Base-by-base conservation (phyloP, 1,140 invertebrate genomes). In the Coptotermes formosanus region DNA sequence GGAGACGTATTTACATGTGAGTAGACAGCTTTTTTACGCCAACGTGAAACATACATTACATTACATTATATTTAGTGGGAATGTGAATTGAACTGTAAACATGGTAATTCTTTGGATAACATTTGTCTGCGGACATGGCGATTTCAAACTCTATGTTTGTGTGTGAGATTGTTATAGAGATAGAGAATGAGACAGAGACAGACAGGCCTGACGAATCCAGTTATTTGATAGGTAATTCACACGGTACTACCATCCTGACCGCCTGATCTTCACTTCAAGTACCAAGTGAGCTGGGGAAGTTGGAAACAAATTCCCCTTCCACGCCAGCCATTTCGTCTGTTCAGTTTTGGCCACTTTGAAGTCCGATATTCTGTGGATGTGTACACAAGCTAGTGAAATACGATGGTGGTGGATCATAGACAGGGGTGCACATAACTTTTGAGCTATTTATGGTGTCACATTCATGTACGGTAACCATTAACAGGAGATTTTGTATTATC, bases 331-430 rank as follows among this genome's bases (percentile, higher is more conserved):
- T n/a, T 75, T 30, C 64, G 64, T 55, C n/a, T 25, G 4, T n/a
- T 8, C n/a, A 75, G 64, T 75, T 75, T 75, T 75, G 64, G 64
- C 64, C 64, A 75, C 64, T 75, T 75, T 75, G 64, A 75, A 75
- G 64, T 75, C 64, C n/a, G 64, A 75, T 75, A 75, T 8, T 64
- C 59, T 23, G 64, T 30, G n/a, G 25, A 55, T 30, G n/a, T 75
- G 25, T 75, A 75, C n/a, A 75, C 64, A 75, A 30, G 14, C 64
- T 25, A 75, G 64, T 75, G 64, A 75, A 30, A 75, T 75, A 75
- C 64, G 64, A 64, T 64, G 59, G 7, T 75, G 64, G 64, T 75
- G 64, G 64, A 3, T 30, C n/a, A 75, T 30, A 30, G 25, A 30
- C 64, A 75, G 64, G 64, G 64, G 64, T 75, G 25, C 0, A 55